Conservation (phyloP, 2,888 invertebrate species). For the Branchinecta sandiegonensis region DNA sequence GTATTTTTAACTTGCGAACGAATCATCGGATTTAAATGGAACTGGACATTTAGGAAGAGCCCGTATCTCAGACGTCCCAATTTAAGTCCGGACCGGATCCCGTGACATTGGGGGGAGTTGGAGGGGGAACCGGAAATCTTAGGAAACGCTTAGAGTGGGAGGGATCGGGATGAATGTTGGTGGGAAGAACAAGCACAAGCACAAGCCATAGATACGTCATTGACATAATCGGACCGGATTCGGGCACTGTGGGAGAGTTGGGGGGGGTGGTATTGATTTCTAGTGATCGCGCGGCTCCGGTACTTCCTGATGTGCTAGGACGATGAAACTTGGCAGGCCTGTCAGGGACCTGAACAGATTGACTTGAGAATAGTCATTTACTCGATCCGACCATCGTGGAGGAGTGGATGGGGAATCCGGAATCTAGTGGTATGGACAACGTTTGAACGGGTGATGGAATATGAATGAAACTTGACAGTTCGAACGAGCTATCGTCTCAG, state of each 20-base stretch:
- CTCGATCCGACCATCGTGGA: neutral
- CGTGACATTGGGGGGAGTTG: neutral
- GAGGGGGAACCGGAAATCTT: neutral
- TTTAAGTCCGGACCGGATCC: neutral
- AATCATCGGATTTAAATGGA: neutral
- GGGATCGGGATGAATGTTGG: neutral
- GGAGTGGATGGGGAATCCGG: neutral
- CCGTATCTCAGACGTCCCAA: no score
- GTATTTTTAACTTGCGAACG: neutral
- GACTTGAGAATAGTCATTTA: neutral
- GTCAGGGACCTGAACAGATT: neutral
- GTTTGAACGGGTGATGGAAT: neutral
- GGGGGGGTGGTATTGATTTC: neutral
- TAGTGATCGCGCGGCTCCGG: neutral
- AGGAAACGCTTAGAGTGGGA: conserved; percentile 3
- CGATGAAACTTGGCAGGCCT: neutral
- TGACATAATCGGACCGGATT: neutral
- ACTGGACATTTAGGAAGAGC: neutral
- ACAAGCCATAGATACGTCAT: neutral
- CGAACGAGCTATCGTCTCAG: neutral
- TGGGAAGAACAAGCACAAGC: conserved; percentile 14
- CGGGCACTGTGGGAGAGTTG: neutral
- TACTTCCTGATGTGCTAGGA: neutral
- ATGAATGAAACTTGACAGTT: neutral
- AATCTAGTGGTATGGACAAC: neutral